Base-by-base conservation (phyloP, 2,797 vertebrate species). In the Fundulus diaphanus region DNA sequence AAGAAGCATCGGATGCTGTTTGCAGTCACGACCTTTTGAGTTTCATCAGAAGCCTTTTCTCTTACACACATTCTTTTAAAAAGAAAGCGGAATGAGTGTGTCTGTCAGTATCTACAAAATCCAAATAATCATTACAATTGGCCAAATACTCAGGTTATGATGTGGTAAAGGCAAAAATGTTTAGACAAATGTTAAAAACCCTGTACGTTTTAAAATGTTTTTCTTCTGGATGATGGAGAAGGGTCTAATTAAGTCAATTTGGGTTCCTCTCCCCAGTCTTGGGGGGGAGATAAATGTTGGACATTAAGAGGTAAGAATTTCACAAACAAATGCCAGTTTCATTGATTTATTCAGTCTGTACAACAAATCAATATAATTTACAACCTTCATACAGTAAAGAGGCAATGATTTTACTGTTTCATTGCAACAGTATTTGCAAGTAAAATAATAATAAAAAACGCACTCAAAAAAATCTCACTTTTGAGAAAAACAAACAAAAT, bases 401-500 rank as follows among this genome's bases (percentile, higher is more conserved):
- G 70, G 87, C 85, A 89, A 87, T 91, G 84, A 87, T 82, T 87
- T 74, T 84, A 49, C 87, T 76, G 68, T 83, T 48, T 85, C 51
- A 73, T 76, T 72, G 76, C 83, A 85, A 88, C 80, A 85, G 48
- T 73, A 85, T 78, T 80, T 78, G 83, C 59, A 77, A 74, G 70
- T 90, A 74, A 82, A 48, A 74, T 72, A 78, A n/a, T n/a, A n/a
- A n/a, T n/a, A n/a, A n/a, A n/a, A n/a, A n/a, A n/a, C n/a, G n/a
- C n/a, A n/a, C n/a, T n/a, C n/a, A 40, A 75, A 16, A 79, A 80
- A 82, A 69, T 85, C 22, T 63, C 20, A 90, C 74, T 76, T 74
- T 89, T 92, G 91, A 92, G 87, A 85, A 85, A 87, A 89, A 68
- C 86, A 59, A 85, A 88, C 79, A 80, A 83, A 90, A 86, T 76